A percentile compares a stretch with the other conserved stretches of the same genome.
phyloP scores from a whole-genome alignment of 2,888 invertebrate genomes.

The Ophion costatus region DNA sequence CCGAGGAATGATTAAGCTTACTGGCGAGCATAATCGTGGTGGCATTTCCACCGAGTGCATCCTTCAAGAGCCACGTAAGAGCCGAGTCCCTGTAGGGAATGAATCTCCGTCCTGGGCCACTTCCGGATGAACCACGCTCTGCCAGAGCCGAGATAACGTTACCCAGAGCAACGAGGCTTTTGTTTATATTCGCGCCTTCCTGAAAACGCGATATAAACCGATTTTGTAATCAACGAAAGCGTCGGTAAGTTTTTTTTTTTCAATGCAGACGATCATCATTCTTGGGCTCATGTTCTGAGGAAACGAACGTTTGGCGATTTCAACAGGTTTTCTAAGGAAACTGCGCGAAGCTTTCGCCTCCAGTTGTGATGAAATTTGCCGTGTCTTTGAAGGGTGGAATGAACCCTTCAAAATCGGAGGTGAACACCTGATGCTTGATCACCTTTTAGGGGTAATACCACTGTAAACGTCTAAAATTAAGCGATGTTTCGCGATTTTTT shows the following conservation, averaged over 20 bases:
- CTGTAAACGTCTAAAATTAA: too few species aligned
- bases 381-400: too few species aligned
- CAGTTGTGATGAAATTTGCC: too few species aligned
- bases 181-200: conserved; percentile 90
- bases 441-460: too few species aligned
- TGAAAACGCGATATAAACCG: conserved; percentile 58
- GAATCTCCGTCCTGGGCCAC: conserved; percentile 84
- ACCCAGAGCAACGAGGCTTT: conserved; percentile 91
- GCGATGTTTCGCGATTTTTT: too few species aligned
- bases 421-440: too few species aligned
- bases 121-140: conserved; percentile 77
- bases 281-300: neutral
- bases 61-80: conserved; percentile 92
- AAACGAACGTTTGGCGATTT: too few species aligned
- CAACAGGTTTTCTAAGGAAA: too few species aligned
- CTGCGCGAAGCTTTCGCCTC: too few species aligned
- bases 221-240: neutral
- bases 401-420: too few species aligned
- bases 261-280: neutral
- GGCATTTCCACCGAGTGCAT: conserved; percentile 92
- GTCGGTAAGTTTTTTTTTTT: neutral
- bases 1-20: conserved; percentile 80
- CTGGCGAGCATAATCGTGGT: conserved; percentile 92
- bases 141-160: conserved; percentile 92
- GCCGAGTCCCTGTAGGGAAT: conserved; percentile 93